Base-by-base conservation (phyloP, 2,113 vertebrate species). In the Bombycilla garrulus region DNA sequence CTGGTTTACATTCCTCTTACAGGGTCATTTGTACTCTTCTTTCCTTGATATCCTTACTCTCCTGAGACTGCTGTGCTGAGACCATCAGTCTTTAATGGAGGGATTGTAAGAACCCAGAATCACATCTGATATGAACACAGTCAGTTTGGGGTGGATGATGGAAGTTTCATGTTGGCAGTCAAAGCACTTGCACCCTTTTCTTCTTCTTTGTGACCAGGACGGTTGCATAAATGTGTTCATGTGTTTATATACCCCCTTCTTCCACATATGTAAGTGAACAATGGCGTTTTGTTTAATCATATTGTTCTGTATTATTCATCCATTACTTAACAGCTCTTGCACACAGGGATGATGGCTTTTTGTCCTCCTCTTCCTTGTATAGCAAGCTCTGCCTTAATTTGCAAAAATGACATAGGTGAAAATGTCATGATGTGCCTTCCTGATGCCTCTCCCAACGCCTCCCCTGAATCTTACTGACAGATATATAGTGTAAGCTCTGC, bases 381-480 rank as follows among this genome's bases (percentile, higher is more conserved):
- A 73, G 74, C 54, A 54, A 57, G 21, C 42, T 95, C 67, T 88
- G 56, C 42, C 65, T 90, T 72, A 72, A 81, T 90, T 92, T 95
- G 69, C 73, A 90, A 66, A 92, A 92, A 48, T 81, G 51, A 86
- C 69, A 83, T 42, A 51, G 79, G 71, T 86, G 71, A 88, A 66
- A 92, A 90, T 94, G 86, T 81, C 88, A 47, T 86, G 23, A 88
- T 91, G 65, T 90, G 84, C 69, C 54, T 93, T 92, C 53, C 31
- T 81, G 85, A 64, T 92, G 87, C 80, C 79, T 94, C 89, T 95
- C 93, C 78, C 19, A 17, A 15, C 0, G n/a, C 78, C 81, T 93
- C 89, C 60, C 81, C 70, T 64, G 72, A 67, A 67, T 70, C 86
- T 79, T 71, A 64, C 86, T 90, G 93, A 90, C 92, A 97, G 90